Conservation (phyloP, 2,888 invertebrate genomes). For the Mechanitis messenoides region DNA sequence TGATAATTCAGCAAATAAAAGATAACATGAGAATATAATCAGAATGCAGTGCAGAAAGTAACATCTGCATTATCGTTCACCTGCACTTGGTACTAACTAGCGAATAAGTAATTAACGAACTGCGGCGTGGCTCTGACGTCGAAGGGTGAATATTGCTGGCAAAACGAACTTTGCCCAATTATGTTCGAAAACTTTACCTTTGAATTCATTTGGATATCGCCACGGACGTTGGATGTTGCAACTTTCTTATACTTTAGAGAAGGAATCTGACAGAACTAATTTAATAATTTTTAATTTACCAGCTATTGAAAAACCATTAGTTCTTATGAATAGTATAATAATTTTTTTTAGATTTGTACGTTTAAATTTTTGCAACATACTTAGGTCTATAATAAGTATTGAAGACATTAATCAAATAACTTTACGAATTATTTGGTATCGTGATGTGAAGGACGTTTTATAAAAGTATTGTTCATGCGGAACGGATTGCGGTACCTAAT, state of each 20-base stretch:
- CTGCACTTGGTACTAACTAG: conserved; percentile 25
- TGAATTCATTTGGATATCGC: conserved; percentile 2
- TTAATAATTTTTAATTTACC: too few relatives aligned
- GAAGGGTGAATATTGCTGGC: conserved; percentile 9
- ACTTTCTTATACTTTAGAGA: neutral
- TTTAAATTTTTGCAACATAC: too few relatives aligned
- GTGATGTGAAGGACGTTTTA: neutral
- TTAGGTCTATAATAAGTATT: too few relatives aligned
- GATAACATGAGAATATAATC: neutral
- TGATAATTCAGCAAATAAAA: too few relatives aligned
- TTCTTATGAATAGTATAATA: too few relatives aligned
- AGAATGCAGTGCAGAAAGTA: conserved; percentile 19
- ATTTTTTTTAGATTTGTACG: too few relatives aligned
- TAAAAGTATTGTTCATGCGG: conserved; percentile 5
- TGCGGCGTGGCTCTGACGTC: conserved; percentile 17
- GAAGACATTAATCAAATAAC: too few relatives aligned
- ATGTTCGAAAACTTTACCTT: conserved; percentile 2
- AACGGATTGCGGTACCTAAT: neutral
- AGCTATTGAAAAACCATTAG: too few relatives aligned
- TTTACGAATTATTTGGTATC: too few relatives aligned
- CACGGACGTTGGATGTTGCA: neutral
- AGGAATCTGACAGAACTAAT: too few relatives aligned
- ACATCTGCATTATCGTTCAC: conserved; percentile 23
- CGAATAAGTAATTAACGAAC: conserved; percentile 22
- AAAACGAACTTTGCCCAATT: conserved; percentile 3